Evolutionary conservation across 2,888 invertebrate genomes (phyloP).

Genomic region (Dione juno): DNA sequence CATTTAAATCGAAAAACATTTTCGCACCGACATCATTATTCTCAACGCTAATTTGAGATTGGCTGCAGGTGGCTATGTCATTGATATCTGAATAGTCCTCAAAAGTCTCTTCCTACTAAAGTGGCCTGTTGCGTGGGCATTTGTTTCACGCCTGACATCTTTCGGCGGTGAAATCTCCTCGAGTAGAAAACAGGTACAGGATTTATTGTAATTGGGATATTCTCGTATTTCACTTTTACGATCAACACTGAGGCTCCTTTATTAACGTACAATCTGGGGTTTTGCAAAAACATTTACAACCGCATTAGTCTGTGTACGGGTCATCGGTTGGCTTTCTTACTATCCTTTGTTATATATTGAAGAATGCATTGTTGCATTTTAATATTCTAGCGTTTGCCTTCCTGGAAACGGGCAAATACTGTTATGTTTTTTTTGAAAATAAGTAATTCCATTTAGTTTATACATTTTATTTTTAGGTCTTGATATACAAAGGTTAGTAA

Average conservation of each 20-base stretch:
- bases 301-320: constrained; percentile 61
- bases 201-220: constrained; percentile 50
- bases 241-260: constrained; percentile 39
- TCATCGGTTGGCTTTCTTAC: constrained; percentile 55
- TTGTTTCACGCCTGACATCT: constrained; percentile 46
- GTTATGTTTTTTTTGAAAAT: neutral
- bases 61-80: constrained; percentile 53
- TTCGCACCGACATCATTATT: constrained; percentile 2
- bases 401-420: constrained; percentile 23
- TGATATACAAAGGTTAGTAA: too few species aligned
- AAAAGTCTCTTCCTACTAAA: constrained; percentile 54
- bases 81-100: constrained; percentile 55
- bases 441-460: neutral
- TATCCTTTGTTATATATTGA: constrained; percentile 57
- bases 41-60: constrained; percentile 38
- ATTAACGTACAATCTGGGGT: constrained; percentile 45
- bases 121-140: constrained; percentile 54
- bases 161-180: constrained; percentile 48
- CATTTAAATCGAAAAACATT: neutral
- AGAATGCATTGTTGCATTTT: constrained; percentile 50
- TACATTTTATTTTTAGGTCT: neutral
- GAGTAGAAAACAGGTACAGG: constrained; percentile 60
- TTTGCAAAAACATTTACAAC: constrained; percentile 57
- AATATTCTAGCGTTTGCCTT: constrained; percentile 24
- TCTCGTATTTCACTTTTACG: constrained; percentile 54